A percentile compares a stretch with the other conserved stretches of the same genome.
Evolutionary conservation across 2,113 vertebrate genomes (phyloP).

Genomic region (Vulpes vulpes): DNA sequence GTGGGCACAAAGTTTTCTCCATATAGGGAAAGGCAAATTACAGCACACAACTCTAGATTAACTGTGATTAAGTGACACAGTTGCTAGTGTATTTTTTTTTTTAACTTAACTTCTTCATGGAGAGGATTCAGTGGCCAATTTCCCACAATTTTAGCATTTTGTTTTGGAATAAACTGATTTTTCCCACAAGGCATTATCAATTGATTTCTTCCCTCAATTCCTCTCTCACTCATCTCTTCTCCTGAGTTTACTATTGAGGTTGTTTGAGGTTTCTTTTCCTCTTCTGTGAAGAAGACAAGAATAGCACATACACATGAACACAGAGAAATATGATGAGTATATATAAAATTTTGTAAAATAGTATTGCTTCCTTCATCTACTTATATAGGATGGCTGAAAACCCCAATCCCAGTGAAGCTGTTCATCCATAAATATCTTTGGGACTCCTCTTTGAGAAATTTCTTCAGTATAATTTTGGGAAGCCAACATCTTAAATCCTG

Average conservation of each 20-base stretch:
- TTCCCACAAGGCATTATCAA: background rate
- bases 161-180: constrained; percentile 43
- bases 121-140: background rate
- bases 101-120: background rate
- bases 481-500: background rate
- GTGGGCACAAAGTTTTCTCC: background rate
- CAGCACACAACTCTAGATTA: background rate
- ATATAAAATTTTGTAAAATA: background rate
- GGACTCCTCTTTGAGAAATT: background rate
- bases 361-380: background rate
- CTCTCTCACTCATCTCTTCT: background rate
- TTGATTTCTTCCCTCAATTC: background rate
- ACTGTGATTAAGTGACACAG: constrained; percentile 2
- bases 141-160: background rate
- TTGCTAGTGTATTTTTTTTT: background rate
- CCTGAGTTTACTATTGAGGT: background rate
- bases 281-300: background rate
- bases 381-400: background rate
- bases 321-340: background rate
- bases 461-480: background rate
- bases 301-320: background rate
- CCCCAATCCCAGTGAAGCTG: background rate
- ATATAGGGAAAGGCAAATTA: background rate
- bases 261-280: background rate
- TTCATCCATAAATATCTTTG: background rate